Evolutionary conservation across 2,113 vertebrate genomes (phyloP).

Genomic region (Poeciliopsis prolifica): DNA sequence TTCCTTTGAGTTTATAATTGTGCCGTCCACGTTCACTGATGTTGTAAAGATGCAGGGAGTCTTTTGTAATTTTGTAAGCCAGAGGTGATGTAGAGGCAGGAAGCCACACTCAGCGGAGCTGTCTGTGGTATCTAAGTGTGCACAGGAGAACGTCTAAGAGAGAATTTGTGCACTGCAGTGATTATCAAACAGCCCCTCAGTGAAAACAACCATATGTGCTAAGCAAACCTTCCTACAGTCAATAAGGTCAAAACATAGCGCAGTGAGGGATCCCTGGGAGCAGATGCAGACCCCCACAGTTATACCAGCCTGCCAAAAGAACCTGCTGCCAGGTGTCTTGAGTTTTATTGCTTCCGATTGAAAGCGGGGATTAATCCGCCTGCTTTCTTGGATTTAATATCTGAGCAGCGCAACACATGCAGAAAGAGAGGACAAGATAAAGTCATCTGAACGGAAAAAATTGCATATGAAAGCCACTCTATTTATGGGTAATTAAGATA

Average conservation of each 20-base stretch:
- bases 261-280: slow-evolving; percentile 39
- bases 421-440: slow-evolving; percentile 20
- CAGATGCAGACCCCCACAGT: slow-evolving; percentile 52
- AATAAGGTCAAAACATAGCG: slow-evolving; percentile 56
- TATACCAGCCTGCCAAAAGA: slow-evolving; percentile 59
- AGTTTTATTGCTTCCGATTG: slow-evolving; percentile 65
- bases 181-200: slow-evolving; percentile 32
- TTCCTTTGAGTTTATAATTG: neutral
- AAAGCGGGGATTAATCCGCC: slow-evolving; percentile 60
- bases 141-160: slow-evolving; percentile 2
- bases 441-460: slow-evolving; percentile 13
- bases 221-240: slow-evolving; percentile 47
- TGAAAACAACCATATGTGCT: slow-evolving; percentile 55
- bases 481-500: slow-evolving; percentile 10
- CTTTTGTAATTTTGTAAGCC: neutral
- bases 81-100: slow-evolving; percentile 8
- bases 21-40: neutral
- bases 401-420: slow-evolving; percentile 19
- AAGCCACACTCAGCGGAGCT: slow-evolving; percentile 20
- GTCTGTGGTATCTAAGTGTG: neutral
- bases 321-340: slow-evolving; percentile 71
- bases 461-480: neutral
- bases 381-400: slow-evolving; percentile 66
- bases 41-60: neutral
- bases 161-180: slow-evolving; percentile 29